A percentile compares a stretch with the other conserved stretches of the same genome.
These are phyloP conservation scores for Strigamia crassipes DNA, from an alignment of 2,888 invertebrate genomes.

Conservation along the genomic window DNA sequence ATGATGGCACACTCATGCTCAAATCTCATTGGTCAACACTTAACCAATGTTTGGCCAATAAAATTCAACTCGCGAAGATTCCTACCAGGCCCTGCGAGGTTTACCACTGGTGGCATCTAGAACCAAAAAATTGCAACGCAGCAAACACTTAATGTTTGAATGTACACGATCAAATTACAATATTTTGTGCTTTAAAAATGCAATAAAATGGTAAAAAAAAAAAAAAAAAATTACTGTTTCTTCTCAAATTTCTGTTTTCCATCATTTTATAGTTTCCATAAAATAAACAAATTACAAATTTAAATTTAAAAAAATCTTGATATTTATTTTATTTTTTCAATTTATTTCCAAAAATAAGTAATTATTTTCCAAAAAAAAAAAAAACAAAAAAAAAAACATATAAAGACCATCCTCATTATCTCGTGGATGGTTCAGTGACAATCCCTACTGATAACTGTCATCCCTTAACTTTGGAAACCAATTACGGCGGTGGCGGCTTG, in stretches of 20 bases:
- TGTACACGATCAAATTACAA: not conserved
- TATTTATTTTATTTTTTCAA: not conserved
- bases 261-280: no score
- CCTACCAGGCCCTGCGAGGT: not conserved
- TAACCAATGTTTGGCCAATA: not conserved
- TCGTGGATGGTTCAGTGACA: not conserved
- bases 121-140: not conserved
- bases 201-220: no score
- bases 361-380: not conserved
- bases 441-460: slow-evolving; percentile 10
- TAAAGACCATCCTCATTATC: not conserved
- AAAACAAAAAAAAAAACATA: not conserved
- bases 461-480: slow-evolving; percentile 13
- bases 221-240: no score
- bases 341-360: not conserved
- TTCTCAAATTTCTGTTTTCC: no score
- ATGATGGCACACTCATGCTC: not conserved
- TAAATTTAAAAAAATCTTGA: not conserved
- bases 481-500: slow-evolving; percentile 5
- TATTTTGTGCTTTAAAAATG: not conserved
- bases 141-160: not conserved
- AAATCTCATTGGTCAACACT: not conserved
- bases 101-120: not conserved
- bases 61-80: not conserved
- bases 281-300: no score